Percentiles rank a stretch among this genome's conserved stretches.
Conservation (phyloP, 2,888 invertebrate species). For the Plebejus argus region DNA sequence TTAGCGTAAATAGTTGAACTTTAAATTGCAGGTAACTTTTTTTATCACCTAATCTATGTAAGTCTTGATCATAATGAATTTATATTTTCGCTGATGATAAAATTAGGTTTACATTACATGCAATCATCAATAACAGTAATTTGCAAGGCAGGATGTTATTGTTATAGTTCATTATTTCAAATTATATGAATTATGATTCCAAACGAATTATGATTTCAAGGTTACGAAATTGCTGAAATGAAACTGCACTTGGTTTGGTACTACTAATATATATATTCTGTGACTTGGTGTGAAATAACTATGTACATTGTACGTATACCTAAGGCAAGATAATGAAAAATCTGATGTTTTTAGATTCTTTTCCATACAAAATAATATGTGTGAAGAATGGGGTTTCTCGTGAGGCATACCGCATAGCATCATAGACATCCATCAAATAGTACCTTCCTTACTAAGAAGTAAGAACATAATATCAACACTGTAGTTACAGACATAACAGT, state of each 20-base stretch:
- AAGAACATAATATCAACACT: too few species aligned
- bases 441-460: too few species aligned
- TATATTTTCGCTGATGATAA: background rate
- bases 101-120: background rate
- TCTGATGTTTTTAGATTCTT: background rate
- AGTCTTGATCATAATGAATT: background rate
- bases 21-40: too few species aligned
- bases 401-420: too few species aligned
- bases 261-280: too few species aligned
- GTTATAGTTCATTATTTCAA: conserved; percentile 2
- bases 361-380: too few species aligned
- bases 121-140: background rate
- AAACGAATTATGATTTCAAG: conserved; percentile 1
- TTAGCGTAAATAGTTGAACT: too few species aligned
- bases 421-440: too few species aligned
- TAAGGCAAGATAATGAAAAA: background rate
- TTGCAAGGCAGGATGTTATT: conserved; percentile 7
- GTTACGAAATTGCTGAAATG: conserved; percentile 1
- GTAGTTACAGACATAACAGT: too few species aligned
- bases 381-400: too few species aligned
- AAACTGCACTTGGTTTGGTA: background rate
- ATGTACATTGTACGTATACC: background rate
- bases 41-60: background rate
- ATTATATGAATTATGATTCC: conserved; percentile 14
- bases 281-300: background rate